These are phyloP conservation scores for Euproctis similis DNA, from an alignment of 2,888 invertebrate genomes.

Conservation along the genomic window DNA sequence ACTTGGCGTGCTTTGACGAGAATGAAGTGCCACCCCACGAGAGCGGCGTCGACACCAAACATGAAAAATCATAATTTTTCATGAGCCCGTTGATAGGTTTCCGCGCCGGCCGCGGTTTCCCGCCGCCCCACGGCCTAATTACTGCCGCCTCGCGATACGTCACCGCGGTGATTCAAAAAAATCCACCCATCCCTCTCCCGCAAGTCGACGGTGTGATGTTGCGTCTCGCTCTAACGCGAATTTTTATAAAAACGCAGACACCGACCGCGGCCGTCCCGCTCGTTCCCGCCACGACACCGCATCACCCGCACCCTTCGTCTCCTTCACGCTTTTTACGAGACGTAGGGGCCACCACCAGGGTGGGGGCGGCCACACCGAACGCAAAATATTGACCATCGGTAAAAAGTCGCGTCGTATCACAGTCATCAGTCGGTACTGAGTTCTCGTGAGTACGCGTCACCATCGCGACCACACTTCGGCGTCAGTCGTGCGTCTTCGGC, in stretches of 20 bases:
- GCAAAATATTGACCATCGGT: conserved; percentile 78
- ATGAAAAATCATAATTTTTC: conserved; percentile 74
- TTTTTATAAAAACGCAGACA: conserved; percentile 76
- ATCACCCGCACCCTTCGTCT: conserved; percentile 70
- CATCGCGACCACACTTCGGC: conserved; percentile 57
- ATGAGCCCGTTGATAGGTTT: conserved; percentile 75
- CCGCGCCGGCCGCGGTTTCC: conserved; percentile 70
- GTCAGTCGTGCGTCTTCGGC: conserved; percentile 71
- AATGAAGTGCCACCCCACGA: conserved; percentile 59
- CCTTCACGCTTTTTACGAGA: conserved; percentile 77
- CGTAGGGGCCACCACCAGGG: conserved; percentile 71
- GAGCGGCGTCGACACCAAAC: conserved; percentile 45
- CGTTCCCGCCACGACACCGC: conserved; percentile 61
- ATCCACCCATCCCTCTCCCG: conserved; percentile 65
- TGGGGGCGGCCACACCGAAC: conserved; percentile 74
- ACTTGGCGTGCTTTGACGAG: conserved; percentile 43
- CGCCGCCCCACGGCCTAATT: conserved; percentile 75
- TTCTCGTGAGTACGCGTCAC: conserved; percentile 67
- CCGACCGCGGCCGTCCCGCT: conserved; percentile 70
- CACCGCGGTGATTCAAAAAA: conserved; percentile 72
- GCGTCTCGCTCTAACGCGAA: conserved; percentile 61
- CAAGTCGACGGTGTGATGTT: conserved; percentile 31
- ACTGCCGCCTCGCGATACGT: conserved; percentile 71
- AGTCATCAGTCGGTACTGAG: conserved; percentile 76
- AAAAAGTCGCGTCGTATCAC: conserved; percentile 77